A percentile compares a stretch with the other conserved stretches of the same genome.
Conservation (phyloP, 1,140 invertebrate genomes). For the Chionoecetes opilio region DNA sequence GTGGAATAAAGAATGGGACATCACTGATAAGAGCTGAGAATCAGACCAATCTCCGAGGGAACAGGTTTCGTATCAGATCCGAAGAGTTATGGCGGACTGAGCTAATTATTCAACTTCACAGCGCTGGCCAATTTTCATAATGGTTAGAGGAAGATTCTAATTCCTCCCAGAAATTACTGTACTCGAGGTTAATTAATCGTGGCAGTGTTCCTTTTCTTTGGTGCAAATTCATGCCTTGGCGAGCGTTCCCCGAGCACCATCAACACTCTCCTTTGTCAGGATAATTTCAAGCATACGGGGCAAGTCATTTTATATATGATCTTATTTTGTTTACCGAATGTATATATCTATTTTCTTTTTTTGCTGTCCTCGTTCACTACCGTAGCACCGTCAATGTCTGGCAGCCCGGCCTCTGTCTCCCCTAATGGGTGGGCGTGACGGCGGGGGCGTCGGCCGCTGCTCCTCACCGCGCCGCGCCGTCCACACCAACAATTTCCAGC, state of each 20-base stretch:
- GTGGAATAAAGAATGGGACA: conserved; percentile 70
- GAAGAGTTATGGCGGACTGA: conserved; percentile 42
- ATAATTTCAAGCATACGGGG: not conserved
- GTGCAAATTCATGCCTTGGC: not conserved
- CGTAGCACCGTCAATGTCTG: not conserved
- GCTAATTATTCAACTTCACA: conserved; percentile 69
- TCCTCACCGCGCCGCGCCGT: conserved; percentile 41
- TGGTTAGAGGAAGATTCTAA: conserved; percentile 54
- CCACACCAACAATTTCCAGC: conserved; percentile 72
- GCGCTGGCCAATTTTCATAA: conserved; percentile 59
- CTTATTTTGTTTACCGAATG: not conserved
- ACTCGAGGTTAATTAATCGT: conserved; percentile 32
- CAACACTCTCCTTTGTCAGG: not conserved
- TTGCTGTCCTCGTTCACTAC: not conserved
- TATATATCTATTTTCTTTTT: too few relatives aligned
- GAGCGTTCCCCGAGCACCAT: not conserved
- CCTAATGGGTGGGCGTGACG: conserved; percentile 14
- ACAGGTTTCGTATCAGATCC: conserved; percentile 66
- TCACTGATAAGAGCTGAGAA: conserved; percentile 54
- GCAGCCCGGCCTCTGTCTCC: not conserved
- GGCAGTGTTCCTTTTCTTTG: not conserved
- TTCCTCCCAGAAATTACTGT: conserved; percentile 38
- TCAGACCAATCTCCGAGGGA: conserved; percentile 61
- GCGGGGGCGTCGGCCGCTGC: not conserved
- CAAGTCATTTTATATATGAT: not conserved